phyloP scores from a whole-genome alignment of 1,140 invertebrate species.

The Centruroides sculpturatus region DNA sequence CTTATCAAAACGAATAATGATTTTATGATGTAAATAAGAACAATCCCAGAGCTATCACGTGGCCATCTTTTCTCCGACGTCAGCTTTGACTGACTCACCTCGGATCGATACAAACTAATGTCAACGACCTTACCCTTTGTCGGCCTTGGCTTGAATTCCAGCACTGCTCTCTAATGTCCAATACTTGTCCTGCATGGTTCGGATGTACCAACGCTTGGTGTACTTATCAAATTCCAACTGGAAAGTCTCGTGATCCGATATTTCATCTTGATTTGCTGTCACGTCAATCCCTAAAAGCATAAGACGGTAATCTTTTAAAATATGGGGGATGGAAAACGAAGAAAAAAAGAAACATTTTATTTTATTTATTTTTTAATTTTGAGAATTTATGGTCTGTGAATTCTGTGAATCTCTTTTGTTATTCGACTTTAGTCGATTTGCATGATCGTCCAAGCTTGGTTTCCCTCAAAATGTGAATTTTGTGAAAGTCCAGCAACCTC shows the following conservation, averaged over 20 bases:
- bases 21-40: too few relatives aligned
- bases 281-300: conserved; percentile 76
- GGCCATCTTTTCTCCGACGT: too few relatives aligned
- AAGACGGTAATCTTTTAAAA: not conserved
- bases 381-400: too few relatives aligned
- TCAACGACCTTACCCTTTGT: conserved; percentile 39
- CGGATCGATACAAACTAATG: not conserved
- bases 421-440: too few relatives aligned
- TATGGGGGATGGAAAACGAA: not conserved
- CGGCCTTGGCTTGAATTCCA: conserved; percentile 80
- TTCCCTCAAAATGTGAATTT: too few relatives aligned
- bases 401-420: too few relatives aligned
- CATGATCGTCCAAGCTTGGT: too few relatives aligned
- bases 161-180: conserved; percentile 85
- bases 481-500: too few relatives aligned
- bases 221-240: conserved; percentile 84
- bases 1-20: too few relatives aligned
- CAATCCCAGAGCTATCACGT: too few relatives aligned
- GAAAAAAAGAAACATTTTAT: not conserved
- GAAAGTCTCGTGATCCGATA: conserved; percentile 89
- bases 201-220: conserved; percentile 81
- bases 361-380: too few relatives aligned
- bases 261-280: conserved; percentile 94
- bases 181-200: conserved; percentile 91
- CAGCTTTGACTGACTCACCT: too few relatives aligned